Evolutionary conservation across 2,888 invertebrate genomes (phyloP).

Genomic region (Nomada goodeniana): DNA sequence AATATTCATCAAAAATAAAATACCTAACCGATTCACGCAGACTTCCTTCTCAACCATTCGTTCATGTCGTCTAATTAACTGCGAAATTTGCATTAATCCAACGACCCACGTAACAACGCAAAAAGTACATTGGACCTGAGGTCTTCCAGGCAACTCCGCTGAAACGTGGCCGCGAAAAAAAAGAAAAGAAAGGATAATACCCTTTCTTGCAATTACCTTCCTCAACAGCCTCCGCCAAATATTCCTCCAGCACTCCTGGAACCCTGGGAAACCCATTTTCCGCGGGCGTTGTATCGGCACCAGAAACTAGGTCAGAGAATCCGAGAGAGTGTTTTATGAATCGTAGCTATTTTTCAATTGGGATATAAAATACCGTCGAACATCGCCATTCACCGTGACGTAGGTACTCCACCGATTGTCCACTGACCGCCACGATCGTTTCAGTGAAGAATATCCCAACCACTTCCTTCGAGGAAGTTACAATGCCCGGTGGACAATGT

Average conservation of each 20-base stretch:
- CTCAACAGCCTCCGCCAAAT: conserved; percentile 24
- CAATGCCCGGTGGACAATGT: background rate
- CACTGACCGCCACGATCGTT: conserved; percentile 38
- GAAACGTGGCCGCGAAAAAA: background rate
- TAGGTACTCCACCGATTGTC: conserved; percentile 20
- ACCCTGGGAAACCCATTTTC: conserved; percentile 44
- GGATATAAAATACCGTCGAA: conserved; percentile 51
- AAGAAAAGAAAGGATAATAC: conserved; percentile 2
- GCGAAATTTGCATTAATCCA: conserved; percentile 1
- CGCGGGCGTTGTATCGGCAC: conserved; percentile 30
- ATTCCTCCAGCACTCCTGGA: conserved; percentile 30
- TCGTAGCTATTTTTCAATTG: conserved; percentile 68
- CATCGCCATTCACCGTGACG: conserved; percentile 34
- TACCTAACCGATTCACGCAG: too few species aligned
- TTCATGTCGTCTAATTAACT: background rate
- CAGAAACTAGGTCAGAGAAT: conserved; percentile 55
- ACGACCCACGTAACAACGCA: background rate
- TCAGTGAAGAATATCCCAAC: conserved; percentile 31
- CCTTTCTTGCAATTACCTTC: conserved; percentile 39
- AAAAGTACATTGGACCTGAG: background rate
- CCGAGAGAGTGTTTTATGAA: conserved; percentile 62
- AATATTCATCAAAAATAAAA: too few species aligned
- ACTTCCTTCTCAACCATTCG: background rate
- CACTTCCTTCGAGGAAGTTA: conserved; percentile 1
- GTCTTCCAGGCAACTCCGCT: background rate